Percentiles rank a stretch among this genome's conserved stretches.
Evolutionary conservation across 1,140 invertebrate genomes (phyloP).

Genomic region (Philopotamus ludificatus): DNA sequence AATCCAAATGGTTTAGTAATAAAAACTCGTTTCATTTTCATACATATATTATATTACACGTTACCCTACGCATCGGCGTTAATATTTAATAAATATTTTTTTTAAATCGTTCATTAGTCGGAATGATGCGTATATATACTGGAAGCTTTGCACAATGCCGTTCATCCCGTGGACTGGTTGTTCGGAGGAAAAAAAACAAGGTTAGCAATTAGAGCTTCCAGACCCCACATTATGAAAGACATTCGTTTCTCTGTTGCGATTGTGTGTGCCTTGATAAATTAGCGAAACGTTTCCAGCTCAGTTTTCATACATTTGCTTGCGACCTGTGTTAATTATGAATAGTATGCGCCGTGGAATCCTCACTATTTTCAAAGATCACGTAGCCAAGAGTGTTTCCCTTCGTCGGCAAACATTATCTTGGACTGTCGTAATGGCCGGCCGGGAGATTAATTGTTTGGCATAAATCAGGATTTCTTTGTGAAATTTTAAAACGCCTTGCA

Average conservation of each 20-base stretch:
- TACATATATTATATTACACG: slow-evolving; percentile 31
- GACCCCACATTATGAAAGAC: slow-evolving; percentile 21
- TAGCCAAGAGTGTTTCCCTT: slow-evolving; percentile 10
- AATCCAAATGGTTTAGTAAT: slow-evolving; percentile 22
- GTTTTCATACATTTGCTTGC: slow-evolving; percentile 1
- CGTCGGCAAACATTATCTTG: slow-evolving; percentile 23
- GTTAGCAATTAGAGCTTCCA: slow-evolving; percentile 20
- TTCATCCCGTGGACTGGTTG: no score
- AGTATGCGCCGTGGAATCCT: slow-evolving; percentile 10
- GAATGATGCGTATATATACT: slow-evolving; percentile 6
- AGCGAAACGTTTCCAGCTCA: slow-evolving; percentile 26
- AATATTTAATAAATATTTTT: no score
- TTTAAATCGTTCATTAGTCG: no score
- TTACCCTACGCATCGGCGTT: slow-evolving; percentile 34
- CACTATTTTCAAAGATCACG: slow-evolving; percentile 33
- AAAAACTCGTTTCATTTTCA: slow-evolving; percentile 30
- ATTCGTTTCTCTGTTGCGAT: slow-evolving; percentile 23
- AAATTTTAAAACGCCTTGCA: slow-evolving; percentile 19
- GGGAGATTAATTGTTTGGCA: slow-evolving; percentile 32
- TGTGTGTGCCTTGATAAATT: slow-evolving; percentile 33
- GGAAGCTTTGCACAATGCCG: not conserved
- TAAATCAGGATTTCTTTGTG: slow-evolving; percentile 35
- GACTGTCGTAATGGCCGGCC: slow-evolving; percentile 21
- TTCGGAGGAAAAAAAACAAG: not conserved
- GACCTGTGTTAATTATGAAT: slow-evolving; percentile 35